These are phyloP conservation scores for Eolophus roseicapilla DNA, from an alignment of 2,113 vertebrate genomes.

Conservation along the genomic window DNA sequence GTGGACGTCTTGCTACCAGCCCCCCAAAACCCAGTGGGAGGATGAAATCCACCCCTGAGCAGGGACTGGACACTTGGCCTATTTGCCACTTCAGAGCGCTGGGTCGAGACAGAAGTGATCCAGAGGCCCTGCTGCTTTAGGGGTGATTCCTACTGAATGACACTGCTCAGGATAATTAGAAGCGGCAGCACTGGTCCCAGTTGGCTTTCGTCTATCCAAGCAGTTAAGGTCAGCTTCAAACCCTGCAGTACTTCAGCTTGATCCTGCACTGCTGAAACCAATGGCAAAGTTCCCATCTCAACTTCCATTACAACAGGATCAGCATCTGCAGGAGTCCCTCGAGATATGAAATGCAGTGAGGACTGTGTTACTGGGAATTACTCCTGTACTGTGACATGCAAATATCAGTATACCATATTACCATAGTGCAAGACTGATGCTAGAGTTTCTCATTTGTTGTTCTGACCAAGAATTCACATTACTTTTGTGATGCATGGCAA, in stretches of 20 bases:
- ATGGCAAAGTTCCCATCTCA: not conserved
- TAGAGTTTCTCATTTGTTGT: not conserved
- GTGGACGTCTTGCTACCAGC: not conserved
- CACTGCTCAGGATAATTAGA: not conserved
- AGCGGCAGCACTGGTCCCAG: not conserved
- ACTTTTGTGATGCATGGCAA: not conserved
- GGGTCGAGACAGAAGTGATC: not conserved
- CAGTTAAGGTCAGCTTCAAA: not conserved
- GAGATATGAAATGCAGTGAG: not conserved
- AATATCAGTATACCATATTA: not conserved
- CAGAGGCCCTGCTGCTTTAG: not conserved
- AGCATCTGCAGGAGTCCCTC: not conserved
- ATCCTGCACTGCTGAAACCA: accelerated
- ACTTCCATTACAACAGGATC: not conserved
- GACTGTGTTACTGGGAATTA: not conserved
- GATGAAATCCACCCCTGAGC: not conserved
- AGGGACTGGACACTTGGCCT: not conserved
- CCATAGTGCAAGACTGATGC: not conserved
- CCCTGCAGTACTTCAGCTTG: not conserved
- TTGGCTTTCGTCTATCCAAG: not conserved
- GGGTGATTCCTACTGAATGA: not conserved
- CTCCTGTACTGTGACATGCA: not conserved
- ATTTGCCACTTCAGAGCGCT: not conserved
- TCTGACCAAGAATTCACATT: not conserved
- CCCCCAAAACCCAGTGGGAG: not conserved